phyloP scores from a whole-genome alignment of 2,797 vertebrate genomes.

The Crenuchus spilurus region DNA sequence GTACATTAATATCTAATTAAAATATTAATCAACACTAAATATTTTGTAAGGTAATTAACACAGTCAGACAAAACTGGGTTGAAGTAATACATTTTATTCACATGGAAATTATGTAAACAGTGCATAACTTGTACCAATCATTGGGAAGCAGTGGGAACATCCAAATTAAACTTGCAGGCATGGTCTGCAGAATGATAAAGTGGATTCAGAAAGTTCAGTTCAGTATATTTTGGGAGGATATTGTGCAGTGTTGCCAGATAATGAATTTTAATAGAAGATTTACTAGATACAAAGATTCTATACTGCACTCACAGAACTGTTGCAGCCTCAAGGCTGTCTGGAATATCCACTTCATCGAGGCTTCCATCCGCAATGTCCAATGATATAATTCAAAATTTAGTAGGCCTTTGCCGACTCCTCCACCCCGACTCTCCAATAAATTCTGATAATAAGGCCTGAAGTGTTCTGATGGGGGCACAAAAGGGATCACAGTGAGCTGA shows the following conservation, averaged over 20 bases:
- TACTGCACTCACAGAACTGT: conserved; percentile 7
- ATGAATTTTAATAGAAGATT: conserved; percentile 23
- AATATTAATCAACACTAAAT: too few species aligned
- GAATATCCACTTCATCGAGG: conserved; percentile 21
- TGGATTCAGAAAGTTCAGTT: neutral
- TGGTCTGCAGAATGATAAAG: neutral
- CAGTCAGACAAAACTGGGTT: too few species aligned
- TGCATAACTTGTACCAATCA: too few species aligned
- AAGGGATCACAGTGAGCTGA: neutral
- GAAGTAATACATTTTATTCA: too few species aligned
- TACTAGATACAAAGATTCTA: conserved; percentile 6
- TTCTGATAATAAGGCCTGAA: conserved; percentile 23
- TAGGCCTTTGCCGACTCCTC: neutral
- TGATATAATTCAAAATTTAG: conserved; percentile 10
- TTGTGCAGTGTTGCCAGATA: neutral
- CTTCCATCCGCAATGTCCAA: conserved; percentile 10
- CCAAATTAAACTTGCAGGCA: neutral
- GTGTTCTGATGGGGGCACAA: neutral
- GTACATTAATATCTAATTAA: too few species aligned
- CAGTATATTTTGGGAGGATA: neutral
- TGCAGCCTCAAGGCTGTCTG: neutral
- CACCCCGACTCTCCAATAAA: conserved; percentile 13
- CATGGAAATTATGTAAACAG: too few species aligned
- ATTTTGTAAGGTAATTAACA: too few species aligned
- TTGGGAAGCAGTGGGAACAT: too few species aligned